Conservation (phyloP, 2,113 vertebrate species). For the Nannobrachium achirus region DNA sequence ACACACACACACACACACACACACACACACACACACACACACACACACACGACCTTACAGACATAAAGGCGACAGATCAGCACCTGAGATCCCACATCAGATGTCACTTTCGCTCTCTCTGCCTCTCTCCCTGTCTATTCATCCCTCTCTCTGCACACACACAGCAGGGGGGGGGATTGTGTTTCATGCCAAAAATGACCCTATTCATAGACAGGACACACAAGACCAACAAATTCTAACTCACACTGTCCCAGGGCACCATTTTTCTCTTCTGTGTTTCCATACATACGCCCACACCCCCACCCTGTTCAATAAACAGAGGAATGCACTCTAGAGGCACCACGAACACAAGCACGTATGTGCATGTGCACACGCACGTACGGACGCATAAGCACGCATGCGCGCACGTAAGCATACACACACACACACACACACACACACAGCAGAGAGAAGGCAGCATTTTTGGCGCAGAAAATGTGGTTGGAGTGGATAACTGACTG, state of each 20-base stretch:
- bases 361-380: no score
- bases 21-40: slow-evolving; percentile 29
- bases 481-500: no score
- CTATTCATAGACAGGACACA: slow-evolving; percentile 39
- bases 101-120: slow-evolving; percentile 42
- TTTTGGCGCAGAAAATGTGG: no score
- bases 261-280: background rate
- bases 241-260: background rate
- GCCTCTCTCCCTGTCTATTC: background rate
- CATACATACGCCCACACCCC: slow-evolving; percentile 3
- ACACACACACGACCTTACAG: background rate
- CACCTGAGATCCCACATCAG: slow-evolving; percentile 50
- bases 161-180: slow-evolving; percentile 23
- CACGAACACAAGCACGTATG: no score
- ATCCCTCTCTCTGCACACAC: background rate
- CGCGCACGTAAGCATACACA: no score
- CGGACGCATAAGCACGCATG: no score
- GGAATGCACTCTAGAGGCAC: slow-evolving; percentile 1
- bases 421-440: no score
- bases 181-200: slow-evolving; percentile 50
- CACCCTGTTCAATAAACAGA: slow-evolving; percentile 18
- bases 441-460: no score
- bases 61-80: slow-evolving; percentile 28
- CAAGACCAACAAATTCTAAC: slow-evolving; percentile 44
- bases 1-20: background rate